phyloP scores from a whole-genome alignment of 37 sponge, comb jelly and placozoan species.

The Crambe crambe region DNA sequence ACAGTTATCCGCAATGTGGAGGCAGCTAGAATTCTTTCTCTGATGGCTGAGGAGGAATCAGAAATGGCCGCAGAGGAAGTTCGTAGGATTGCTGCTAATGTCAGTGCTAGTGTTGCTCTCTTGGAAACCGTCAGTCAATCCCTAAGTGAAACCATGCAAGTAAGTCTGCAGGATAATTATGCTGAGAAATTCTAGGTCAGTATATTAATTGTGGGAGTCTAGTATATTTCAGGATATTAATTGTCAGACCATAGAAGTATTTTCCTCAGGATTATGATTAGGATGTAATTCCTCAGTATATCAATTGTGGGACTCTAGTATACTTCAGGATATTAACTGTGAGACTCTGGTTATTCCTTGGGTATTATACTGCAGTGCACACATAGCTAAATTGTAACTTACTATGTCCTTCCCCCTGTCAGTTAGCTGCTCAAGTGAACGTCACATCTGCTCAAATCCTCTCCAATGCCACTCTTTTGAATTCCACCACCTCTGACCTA shows the following conservation, averaged over 20 bases:
- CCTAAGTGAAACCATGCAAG: conserved; percentile 3
- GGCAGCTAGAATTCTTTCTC: conserved; percentile 2
- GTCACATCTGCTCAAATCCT: not conserved
- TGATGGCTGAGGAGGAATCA: not conserved
- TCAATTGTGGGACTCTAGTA: too few species aligned
- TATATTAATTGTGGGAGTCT: too few species aligned
- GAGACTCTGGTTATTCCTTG: too few species aligned
- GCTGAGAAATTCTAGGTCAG: not conserved
- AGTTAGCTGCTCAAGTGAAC: too few species aligned
- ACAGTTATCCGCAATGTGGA: conserved; percentile 22
- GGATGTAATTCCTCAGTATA: too few species aligned
- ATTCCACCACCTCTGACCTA: conserved; percentile 10
- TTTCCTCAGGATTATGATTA: too few species aligned
- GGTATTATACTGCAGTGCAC: too few species aligned
- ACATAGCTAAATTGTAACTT: too few species aligned
- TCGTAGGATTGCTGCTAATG: not conserved
- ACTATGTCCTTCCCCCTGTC: too few species aligned
- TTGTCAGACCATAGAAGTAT: too few species aligned
- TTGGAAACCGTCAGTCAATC: not conserved
- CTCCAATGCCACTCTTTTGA: not conserved
- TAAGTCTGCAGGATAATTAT: conserved; percentile 1
- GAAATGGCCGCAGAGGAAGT: conserved; percentile 7
- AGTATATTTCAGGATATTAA: too few species aligned
- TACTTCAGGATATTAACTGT: too few species aligned
- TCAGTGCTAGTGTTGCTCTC: not conserved